These are phyloP conservation scores for Ligdia adustata DNA, from an alignment of 2,888 invertebrate genomes.

Conservation along the genomic window DNA sequence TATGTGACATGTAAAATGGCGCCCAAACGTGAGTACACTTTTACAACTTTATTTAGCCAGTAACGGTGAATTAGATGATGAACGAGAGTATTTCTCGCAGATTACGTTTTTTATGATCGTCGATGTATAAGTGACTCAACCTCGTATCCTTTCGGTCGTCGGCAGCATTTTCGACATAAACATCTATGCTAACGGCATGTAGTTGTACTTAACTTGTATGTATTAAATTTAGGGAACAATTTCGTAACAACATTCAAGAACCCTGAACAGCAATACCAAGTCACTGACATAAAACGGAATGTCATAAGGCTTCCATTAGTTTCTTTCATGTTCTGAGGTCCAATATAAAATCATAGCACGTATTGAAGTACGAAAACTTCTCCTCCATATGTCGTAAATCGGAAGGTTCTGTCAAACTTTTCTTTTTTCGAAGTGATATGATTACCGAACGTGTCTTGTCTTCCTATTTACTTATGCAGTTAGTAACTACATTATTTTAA, in stretches of 20 bases:
- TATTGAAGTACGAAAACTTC: constrained; percentile 15
- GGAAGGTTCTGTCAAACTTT: constrained; percentile 16
- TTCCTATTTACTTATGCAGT: constrained; percentile 1
- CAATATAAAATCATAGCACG: constrained; percentile 21
- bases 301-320: constrained; percentile 1
- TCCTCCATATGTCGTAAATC: constrained; percentile 23
- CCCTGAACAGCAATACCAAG: neutral
- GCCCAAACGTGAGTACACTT: too few relatives aligned
- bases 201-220: neutral
- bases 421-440: constrained; percentile 19
- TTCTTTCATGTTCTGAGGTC: neutral
- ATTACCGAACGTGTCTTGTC: constrained; percentile 21
- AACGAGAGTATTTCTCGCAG: too few relatives aligned
- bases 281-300: neutral
- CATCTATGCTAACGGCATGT: too few relatives aligned
- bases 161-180: too few relatives aligned
- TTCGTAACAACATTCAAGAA: neutral
- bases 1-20: too few relatives aligned
- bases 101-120: too few relatives aligned
- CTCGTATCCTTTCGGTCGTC: too few relatives aligned
- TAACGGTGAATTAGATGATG: too few relatives aligned
- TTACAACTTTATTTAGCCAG: too few relatives aligned
- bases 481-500: constrained; percentile 1
- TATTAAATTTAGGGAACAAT: neutral
- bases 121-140: too few relatives aligned